Evolutionary conservation across 2,888 invertebrate species (phyloP), one percentile per base, ranked within the genome.

Genomic region (Rugalucina vietnamica): DNA sequence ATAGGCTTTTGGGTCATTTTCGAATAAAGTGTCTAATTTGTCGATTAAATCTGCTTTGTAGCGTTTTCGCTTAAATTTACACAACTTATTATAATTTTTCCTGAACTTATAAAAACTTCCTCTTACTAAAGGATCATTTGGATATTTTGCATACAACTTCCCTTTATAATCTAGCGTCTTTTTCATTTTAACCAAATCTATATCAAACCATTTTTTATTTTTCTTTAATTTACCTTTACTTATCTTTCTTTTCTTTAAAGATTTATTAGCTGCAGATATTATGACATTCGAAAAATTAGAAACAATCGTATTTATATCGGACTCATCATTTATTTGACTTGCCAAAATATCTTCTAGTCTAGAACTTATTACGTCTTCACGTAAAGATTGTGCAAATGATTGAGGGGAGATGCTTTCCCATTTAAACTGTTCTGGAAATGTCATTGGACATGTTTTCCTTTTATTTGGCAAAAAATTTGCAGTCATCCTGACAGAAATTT

Each of bases 21-120:
- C 65, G 34, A 65, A 65, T 34, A 65, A 34, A 24, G 18, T 34
- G 21, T 65, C 65, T 65, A 65, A 65, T 65, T 65, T 65, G 3
- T 32, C 65, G 21, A 65, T 57, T 24, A 76, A 60, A 37, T 60
- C 39, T 24, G 36, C n/a, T 36, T 76, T 76, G 24, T 37, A 76
- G 10, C 27, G 36, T 18, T 32, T 76, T 0, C 34, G 57, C 27
- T 65, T 2, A 10, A 4, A 34, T 65, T 65, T 32, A 34, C 65
- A 65, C 34, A 34, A 65, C 21, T 3, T 60, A 21, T 39, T 24
- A 60, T 76, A 76, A 14, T n/a, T n/a, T 34, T 34, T 74, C n/a
- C 57, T 74, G 24, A 34, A 57, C 36, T 74, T 74, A 36, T 34
- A 54, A n/a, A 74, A 74, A 34, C 12, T 74, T 10, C 74, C 74